phyloP scores from a whole-genome alignment of 2,888 invertebrate species.

The Trimorus sp. region DNA sequence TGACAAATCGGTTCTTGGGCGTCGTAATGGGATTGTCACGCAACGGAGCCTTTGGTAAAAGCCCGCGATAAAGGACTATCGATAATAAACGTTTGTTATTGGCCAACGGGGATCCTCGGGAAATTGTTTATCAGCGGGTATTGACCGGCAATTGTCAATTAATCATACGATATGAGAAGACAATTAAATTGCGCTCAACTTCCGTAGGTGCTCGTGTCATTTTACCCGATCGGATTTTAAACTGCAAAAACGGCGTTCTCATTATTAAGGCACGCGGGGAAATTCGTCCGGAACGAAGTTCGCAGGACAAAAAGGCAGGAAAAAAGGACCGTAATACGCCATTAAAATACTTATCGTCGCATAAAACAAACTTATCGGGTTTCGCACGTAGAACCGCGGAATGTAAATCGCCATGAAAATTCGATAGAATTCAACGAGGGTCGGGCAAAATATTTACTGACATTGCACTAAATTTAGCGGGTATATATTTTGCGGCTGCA shows the following conservation, averaged over 20 bases:
- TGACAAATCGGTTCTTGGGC: background rate
- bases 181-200: no score
- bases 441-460: slow-evolving; percentile 53
- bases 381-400: background rate
- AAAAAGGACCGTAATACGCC: slow-evolving; percentile 27
- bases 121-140: no score
- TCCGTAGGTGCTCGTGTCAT: no score
- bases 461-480: slow-evolving; percentile 42
- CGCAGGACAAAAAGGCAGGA: slow-evolving; percentile 24
- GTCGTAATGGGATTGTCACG: slow-evolving; percentile 5
- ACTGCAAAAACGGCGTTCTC: no score
- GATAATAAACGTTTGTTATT: no score
- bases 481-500: slow-evolving; percentile 39
- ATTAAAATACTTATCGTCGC: slow-evolving; percentile 82
- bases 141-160: no score
- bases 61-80: no score
- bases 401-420: slow-evolving; percentile 52
- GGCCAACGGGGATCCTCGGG: no score
- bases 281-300: no score
- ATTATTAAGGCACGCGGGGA: no score
- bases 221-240: no score
- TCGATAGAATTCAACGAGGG: slow-evolving; percentile 41
- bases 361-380: slow-evolving; percentile 47
- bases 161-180: no score
- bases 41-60: background rate